A percentile compares a stretch with the other conserved stretches of the same genome.
Evolutionary conservation across 2,888 invertebrate species (phyloP).

Genomic region (Drosophila flavopinicola): DNA sequence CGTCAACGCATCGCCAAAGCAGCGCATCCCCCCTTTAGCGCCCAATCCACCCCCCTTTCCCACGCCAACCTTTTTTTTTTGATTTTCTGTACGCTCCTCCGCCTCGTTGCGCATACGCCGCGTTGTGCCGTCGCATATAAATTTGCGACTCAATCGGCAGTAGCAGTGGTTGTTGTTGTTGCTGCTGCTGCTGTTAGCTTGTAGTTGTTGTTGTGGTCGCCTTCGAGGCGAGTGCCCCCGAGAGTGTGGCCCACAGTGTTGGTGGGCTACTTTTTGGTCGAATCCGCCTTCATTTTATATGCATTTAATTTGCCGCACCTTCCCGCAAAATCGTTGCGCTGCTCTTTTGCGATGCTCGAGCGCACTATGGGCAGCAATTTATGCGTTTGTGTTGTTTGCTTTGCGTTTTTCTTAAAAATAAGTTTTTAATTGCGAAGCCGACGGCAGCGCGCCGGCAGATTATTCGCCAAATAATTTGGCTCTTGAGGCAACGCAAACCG

Average conservation of each 20-base stretch:
- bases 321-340: slow-evolving; percentile 11
- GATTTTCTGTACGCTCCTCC: slow-evolving; percentile 34
- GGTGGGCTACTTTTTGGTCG: slow-evolving; percentile 56
- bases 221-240: slow-evolving; percentile 56
- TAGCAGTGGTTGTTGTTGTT: slow-evolving; percentile 28
- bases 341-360: slow-evolving; percentile 17
- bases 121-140: slow-evolving; percentile 65
- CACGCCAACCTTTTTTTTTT: neutral
- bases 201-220: slow-evolving; percentile 42
- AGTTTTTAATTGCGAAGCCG: slow-evolving; percentile 74
- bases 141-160: slow-evolving; percentile 72
- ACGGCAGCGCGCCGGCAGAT: slow-evolving; percentile 72
- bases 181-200: slow-evolving; percentile 5
- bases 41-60: neutral
- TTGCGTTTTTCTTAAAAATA: slow-evolving; percentile 72
- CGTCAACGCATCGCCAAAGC: slow-evolving; percentile 69
- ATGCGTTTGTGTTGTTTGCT: slow-evolving; percentile 45
- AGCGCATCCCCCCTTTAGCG: slow-evolving; percentile 34
- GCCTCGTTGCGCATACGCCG: slow-evolving; percentile 60
- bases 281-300: slow-evolving; percentile 67
- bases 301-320: slow-evolving; percentile 65
- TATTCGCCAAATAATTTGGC: slow-evolving; percentile 84
- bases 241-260: slow-evolving; percentile 57
- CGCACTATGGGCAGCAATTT: slow-evolving; percentile 37
- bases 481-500: slow-evolving; percentile 51